These are phyloP conservation scores for Pristionchus pacificus DNA, from an alignment of 1,140 invertebrate species.

Conservation along the genomic window DNA sequence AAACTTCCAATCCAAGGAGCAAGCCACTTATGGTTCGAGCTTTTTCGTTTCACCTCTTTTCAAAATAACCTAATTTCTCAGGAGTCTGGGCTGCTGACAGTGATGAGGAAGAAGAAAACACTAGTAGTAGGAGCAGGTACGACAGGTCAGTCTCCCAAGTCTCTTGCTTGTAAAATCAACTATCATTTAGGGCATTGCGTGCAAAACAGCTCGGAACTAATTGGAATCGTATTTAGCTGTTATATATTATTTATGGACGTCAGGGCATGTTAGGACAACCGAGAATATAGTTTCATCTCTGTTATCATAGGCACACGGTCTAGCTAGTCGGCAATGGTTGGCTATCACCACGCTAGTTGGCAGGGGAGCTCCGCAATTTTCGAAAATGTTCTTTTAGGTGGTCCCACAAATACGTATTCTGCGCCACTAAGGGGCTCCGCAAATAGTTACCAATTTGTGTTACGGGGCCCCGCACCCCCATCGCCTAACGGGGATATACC, in stretches of 20 bases:
- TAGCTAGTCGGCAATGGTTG: no score
- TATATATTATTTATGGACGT: constrained; percentile 5
- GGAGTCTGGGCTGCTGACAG: neutral
- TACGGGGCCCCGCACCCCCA: neutral
- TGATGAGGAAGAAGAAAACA: neutral
- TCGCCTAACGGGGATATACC: no score
- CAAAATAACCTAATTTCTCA: neutral
- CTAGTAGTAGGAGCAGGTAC: neutral
- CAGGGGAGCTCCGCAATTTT: no score
- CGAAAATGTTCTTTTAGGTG: no score
- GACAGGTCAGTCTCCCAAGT: constrained; percentile 3
- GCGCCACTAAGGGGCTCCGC: no score
- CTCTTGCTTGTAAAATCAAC: constrained; percentile 14
- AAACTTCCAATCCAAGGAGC: constrained; percentile 36
- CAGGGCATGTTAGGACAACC: no score
- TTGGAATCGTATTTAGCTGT: neutral
- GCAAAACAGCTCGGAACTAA: constrained; percentile 9
- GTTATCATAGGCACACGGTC: no score
- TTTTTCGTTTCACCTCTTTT: neutral
- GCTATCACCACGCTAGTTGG: no score
- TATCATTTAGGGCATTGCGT: constrained; percentile 20
- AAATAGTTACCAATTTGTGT: no score
- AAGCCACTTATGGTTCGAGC: constrained; percentile 41
- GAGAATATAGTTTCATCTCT: no score
- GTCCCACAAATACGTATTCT: no score